Evolutionary conservation across 2,797 vertebrate genomes (phyloP), one percentile per base, ranked within the genome.

Genomic region (Neosilurus mollespiculum): DNA sequence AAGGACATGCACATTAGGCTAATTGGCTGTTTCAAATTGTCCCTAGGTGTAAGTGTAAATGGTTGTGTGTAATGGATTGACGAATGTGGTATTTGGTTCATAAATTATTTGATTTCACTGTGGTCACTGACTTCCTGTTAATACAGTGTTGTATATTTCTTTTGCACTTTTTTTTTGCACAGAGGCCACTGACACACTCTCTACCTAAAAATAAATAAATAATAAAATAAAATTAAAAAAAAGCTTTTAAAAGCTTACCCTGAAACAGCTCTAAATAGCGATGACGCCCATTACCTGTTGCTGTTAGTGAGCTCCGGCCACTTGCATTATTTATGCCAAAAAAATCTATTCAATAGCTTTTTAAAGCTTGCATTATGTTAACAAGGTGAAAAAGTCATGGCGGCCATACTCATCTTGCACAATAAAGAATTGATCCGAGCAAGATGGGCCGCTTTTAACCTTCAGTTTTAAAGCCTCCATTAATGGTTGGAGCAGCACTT

Each of bases 251-350:
- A 90, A 89, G 87, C 84, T 67, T 83, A 76, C 87, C 79, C 70
- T 65, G 86, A 83, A 82, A 30, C 64, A 80, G 86, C 78, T 75
- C 83, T 87, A 87, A 87, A 89, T 89, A 88, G 87, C 87, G 81
- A 91, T 80, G 80, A 81, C 87, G 84, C 86, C 85, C 85, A 86
- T 89, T 82, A 89, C 88, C 88, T 90, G 88, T 89, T 89, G 84
- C 87, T 85, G 85, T 84, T 87, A 87, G 81, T 59, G 82, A 84
- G 85, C 80, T 87, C 89, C 89, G 90, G 83, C 81, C 79, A 70
- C 89, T 89, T 95, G 80, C 91, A 95, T 95, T 94, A 94, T 94
- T 94, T 90, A 94, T 93, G 90, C 86, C 49, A 75, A 88, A 90
- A 88, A 91, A 92, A 87, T 90, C 90, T 90, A 91, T 91, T 92